Evolutionary conservation across 1,140 invertebrate species (phyloP).

Genomic region (Battus philenor): DNA sequence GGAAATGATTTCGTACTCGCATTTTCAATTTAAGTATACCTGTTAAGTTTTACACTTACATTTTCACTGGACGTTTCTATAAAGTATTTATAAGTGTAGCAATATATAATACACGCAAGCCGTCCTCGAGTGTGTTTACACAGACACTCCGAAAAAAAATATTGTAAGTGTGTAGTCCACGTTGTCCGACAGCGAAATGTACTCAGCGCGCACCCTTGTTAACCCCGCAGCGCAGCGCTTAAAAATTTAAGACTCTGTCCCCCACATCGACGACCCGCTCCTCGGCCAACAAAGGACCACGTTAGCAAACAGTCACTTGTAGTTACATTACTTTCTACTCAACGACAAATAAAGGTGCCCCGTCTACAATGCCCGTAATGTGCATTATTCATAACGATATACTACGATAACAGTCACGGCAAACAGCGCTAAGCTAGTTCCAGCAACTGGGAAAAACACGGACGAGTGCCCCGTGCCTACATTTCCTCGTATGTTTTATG

Average conservation of each 20-base stretch:
- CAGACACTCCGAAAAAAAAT: conserved; percentile 7
- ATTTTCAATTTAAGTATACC: too few relatives aligned
- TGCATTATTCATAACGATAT: conserved; percentile 14
- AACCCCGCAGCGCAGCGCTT: conserved; percentile 22
- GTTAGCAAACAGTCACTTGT: conserved; percentile 11
- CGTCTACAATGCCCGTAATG: conserved; percentile 11
- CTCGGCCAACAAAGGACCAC: conserved; percentile 11
- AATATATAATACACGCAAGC: neutral
- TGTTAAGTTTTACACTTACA: too few relatives aligned
- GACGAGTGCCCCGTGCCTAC: conserved; percentile 4
- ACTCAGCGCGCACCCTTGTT: conserved; percentile 32
- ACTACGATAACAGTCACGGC: conserved; percentile 6
- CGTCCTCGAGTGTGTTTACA: neutral
- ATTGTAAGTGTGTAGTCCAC: neutral
- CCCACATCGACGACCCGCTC: conserved; percentile 7
- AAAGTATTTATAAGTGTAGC: too few relatives aligned
- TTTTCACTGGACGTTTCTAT: too few relatives aligned
- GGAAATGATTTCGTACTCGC: too few relatives aligned
- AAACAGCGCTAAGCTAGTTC: conserved; percentile 9
- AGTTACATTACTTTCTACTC: conserved; percentile 16
- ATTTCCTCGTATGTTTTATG: conserved; percentile 17
- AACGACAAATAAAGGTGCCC: conserved; percentile 12
- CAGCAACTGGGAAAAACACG: conserved; percentile 19
- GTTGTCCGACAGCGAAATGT: conserved; percentile 26
- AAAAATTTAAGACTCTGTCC: conserved; percentile 30